Evolutionary conservation across 1,140 invertebrate species (phyloP), one percentile per base, ranked within the genome.

Genomic region (Apolygus lucorum): DNA sequence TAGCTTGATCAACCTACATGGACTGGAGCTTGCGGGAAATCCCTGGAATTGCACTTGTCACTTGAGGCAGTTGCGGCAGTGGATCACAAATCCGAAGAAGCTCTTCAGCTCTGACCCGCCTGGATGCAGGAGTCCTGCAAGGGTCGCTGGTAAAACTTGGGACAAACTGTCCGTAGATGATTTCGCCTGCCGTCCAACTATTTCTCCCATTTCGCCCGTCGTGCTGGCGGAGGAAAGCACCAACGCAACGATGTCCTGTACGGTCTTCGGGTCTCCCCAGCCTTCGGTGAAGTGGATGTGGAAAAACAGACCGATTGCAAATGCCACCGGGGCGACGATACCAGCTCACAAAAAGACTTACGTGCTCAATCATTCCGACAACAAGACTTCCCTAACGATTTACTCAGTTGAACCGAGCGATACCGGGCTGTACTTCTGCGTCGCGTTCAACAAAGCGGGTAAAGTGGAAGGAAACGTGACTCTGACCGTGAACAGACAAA

Each of bases 21-120:
- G 87, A 11, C 77, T 93, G 59, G 88, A 90, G 74, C 77, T 92
- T 27, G 84, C 88, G 17, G 83, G 83, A 29, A 93, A 93, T 78
- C 88, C 87, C 0, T 92, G 90, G 90, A 87, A 91, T 76, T 93
- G 90, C 77, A 86, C 88, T 29, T 93, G 91, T 77, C 80, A 82
- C 21, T 77, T 92, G n/a, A 80, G 89, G 71, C 86, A 88, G 0
- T 76, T 91, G 28, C 77, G 88, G 17, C 83, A 87, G 70, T 93
- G 90, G 90, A 90, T 92, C 86, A 76, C 87, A 62, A 81, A 82
- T 64, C n/a, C n/a, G n/a, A 84, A 86, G 74, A 92, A 92, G 76
- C 85, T 93, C 54, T 88, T 89, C 1, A 85, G 84, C 52, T 85
- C 84, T 2, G 81, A 85, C 24, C 86, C 88, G 8, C 88, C 90